phyloP scores from a whole-genome alignment of 2,888 invertebrate species.

The Tiphia femorata region DNA sequence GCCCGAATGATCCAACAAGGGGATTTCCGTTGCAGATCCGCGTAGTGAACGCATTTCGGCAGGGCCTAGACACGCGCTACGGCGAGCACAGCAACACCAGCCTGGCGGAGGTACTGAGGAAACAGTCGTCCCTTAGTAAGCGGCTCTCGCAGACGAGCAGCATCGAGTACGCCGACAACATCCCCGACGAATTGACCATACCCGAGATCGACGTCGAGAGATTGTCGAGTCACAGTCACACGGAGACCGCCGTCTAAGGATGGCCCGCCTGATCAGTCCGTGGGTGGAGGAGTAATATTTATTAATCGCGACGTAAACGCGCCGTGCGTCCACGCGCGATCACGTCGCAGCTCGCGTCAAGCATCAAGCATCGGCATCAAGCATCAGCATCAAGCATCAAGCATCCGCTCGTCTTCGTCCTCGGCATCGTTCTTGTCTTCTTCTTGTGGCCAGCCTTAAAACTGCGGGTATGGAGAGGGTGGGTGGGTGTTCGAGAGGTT shows the following conservation, averaged over 20 bases:
- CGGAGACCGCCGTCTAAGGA: slow-evolving; percentile 90
- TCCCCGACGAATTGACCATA: slow-evolving; percentile 89
- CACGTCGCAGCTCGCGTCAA: no score
- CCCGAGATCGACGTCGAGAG: slow-evolving; percentile 94
- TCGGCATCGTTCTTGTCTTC: no score
- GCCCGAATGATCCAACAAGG: slow-evolving; percentile 22
- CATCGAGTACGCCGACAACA: slow-evolving; percentile 91
- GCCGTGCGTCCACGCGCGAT: no score
- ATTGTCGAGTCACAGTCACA: slow-evolving; percentile 93
- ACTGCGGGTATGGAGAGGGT: no score
- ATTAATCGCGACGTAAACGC: no score
- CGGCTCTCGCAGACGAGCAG: slow-evolving; percentile 92
- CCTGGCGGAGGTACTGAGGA: slow-evolving; percentile 92
- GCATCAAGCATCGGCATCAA: no score
- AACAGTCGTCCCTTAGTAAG: slow-evolving; percentile 93
- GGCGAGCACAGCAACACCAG: slow-evolving; percentile 92
- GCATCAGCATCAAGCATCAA: no score
- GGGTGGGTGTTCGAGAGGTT: no score
- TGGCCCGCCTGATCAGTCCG: no score
- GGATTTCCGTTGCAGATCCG: slow-evolving; percentile 87
- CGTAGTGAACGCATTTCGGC: slow-evolving; percentile 99
- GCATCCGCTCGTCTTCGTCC: no score
- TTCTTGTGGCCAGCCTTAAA: no score
- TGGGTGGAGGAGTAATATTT: no score
- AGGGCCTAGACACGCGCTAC: slow-evolving; percentile 80